Conservation (phyloP, 2,888 invertebrate genomes). For the Campoletis raptor region DNA sequence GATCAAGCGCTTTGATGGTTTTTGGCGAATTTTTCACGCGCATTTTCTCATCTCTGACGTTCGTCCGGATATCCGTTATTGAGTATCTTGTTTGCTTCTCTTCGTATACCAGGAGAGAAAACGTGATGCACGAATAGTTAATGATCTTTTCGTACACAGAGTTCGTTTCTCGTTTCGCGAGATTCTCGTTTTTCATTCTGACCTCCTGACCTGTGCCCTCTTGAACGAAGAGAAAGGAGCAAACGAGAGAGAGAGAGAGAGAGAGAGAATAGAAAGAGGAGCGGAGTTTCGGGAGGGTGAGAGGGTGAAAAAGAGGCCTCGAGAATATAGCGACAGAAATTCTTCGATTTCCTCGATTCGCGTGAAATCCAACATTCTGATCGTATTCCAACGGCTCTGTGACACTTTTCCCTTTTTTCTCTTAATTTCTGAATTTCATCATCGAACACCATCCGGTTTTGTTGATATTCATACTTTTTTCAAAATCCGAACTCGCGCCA, state of each 20-base stretch:
- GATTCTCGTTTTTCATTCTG: slow-evolving; percentile 38
- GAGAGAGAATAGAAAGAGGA: neutral
- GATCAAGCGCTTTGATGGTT: neutral
- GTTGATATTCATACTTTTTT: neutral
- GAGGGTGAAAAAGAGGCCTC: neutral
- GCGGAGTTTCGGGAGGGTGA: neutral
- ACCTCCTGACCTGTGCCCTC: slow-evolving; percentile 55
- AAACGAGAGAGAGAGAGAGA: neutral
- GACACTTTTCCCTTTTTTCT: neutral
- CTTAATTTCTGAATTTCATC: neutral
- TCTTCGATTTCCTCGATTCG: neutral
- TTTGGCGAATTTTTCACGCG: slow-evolving; percentile 1
- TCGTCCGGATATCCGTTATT: slow-evolving; percentile 55
- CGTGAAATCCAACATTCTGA: neutral
- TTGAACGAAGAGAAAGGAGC: slow-evolving; percentile 12
- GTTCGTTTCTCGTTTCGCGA: slow-evolving; percentile 38
- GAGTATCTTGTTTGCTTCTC: slow-evolving; percentile 27
- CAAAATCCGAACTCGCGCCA: neutral
- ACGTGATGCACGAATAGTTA: slow-evolving; percentile 36
- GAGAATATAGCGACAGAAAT: neutral
- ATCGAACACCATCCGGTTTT: neutral
- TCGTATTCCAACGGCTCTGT: neutral
- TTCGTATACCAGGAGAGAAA: slow-evolving; percentile 25
- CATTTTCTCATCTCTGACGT: neutral
- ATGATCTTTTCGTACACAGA: slow-evolving; percentile 12